Conservation (phyloP, 2,888 invertebrate species). For the Sphaeridia pumilis region DNA sequence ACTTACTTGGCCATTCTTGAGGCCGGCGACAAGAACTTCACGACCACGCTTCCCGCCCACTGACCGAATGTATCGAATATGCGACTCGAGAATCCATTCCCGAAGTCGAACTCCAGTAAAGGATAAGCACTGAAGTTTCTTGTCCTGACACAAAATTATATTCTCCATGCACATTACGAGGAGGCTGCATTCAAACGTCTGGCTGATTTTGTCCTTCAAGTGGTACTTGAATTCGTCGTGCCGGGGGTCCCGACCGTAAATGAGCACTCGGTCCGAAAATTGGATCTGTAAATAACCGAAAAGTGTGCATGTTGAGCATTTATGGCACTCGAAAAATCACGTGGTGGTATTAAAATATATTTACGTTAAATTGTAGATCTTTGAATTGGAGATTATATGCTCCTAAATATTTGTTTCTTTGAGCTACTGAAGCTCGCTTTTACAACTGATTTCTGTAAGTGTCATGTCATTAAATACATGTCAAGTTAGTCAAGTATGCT, state of each 20-base stretch:
- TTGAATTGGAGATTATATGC: too few species aligned
- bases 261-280: slow-evolving; percentile 81
- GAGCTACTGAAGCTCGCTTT: too few species aligned
- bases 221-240: slow-evolving; percentile 49
- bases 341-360: too few species aligned
- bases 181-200: slow-evolving; percentile 73
- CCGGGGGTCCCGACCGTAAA: slow-evolving; percentile 70
- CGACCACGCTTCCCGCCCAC: slow-evolving; percentile 70
- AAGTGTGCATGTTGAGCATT: too few species aligned
- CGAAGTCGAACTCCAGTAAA: slow-evolving; percentile 61
- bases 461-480: too few species aligned
- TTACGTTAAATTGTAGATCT: too few species aligned
- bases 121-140: slow-evolving; percentile 59
- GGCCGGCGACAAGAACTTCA: slow-evolving; percentile 82
- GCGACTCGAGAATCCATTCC: slow-evolving; percentile 78
- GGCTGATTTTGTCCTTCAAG: slow-evolving; percentile 80
- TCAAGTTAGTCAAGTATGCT: too few species aligned
- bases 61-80: slow-evolving; percentile 76
- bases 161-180: slow-evolving; percentile 74
- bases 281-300: slow-evolving; percentile 54
- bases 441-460: too few species aligned
- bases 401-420: too few species aligned
- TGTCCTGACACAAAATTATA: slow-evolving; percentile 75
- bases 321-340: too few species aligned
- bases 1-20: slow-evolving; percentile 73